Base-by-base conservation (phyloP, 2,797 vertebrate species). In the Naso thynnoides region DNA sequence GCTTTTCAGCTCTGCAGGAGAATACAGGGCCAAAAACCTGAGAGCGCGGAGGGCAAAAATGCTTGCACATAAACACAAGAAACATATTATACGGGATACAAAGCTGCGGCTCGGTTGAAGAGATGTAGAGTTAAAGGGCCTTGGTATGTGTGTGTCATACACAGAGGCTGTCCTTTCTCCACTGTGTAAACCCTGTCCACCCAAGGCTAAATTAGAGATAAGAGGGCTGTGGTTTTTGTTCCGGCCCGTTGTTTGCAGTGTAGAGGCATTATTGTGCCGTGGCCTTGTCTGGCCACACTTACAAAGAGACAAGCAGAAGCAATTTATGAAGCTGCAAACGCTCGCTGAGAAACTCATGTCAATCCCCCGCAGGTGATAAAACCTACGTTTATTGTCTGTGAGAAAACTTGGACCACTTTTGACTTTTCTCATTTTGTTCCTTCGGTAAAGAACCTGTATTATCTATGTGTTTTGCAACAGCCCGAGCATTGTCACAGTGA, bases 131-230 rank as follows among this genome's bases (percentile, higher is more conserved):
- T 54, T 77, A 47, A 78, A 62, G 78, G 70, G 48, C 77, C 50
- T 85, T 80, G 75, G 44, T 59, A n/a, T 50, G 59, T 47, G 19
- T 59, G 47, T 45, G 52, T 48, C 33, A 39, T 36, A 70, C 36
- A 73, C 41, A 84, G 65, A 61, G 68, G 58, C 11, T 53, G 77
- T 72, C 68, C 74, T 50, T 76, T 81, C 56, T 73, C 27, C 41
- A 23, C 15, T 75, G 64, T 82, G 77, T 60, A 79, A 80, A 79
- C 70, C 66, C 57, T 74, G 52, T 79, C 83, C 78, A 85, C 70
- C 63, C 78, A 84, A 86, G 84, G 88, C 83, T 86, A 84, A 79
- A 83, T 82, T 49, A 47, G 61, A 71, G 70, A 87, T 79, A 84
- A 85, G 82, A 66, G 68, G 66, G 64, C 52, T 3, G 8, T 55